Base-by-base conservation (phyloP, 2,888 invertebrate species). In the Rhynchonema sp. region DNA sequence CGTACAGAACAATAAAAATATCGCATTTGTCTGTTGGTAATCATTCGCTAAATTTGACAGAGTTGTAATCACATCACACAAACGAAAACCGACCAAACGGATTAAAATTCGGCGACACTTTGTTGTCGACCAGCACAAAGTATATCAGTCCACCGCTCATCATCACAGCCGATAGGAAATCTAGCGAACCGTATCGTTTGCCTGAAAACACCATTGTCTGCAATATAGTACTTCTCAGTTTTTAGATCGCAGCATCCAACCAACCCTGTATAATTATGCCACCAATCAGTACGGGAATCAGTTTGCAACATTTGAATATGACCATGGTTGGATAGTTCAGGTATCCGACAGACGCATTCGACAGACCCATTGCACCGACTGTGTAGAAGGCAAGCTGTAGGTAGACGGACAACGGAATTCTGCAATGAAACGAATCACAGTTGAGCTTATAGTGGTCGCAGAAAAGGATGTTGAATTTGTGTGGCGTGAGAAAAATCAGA, bases 261-360 rank as follows among this genome's bases (percentile, higher is more conserved):
- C 20, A 57, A 30, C 79, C 77, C 77, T 92, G 84, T 69, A 94
- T 91, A 57, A 94, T 71, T 65, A 92, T 86, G 66, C 91, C 88
- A 27, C 94, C 94, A 63, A 90, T 82, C 73, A 96, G 81, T 0
- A 94, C 94, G 0, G 94, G 94, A 67, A 94, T 88, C 0, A 94
- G 79, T 74, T 96, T 96, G 75, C 94, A 96, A 73, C 91, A 91
- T 74, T 94, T 94, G 73, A 96, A 96, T 68, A 94, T 92, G 53
- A 94, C 75, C 79, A 91, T 90, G 0, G 92, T 94, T 0, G 94
- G 92, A 75, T 92, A 96, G 75, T 94, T 96, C 20, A 96, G 79
- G 74, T 89, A 91, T 57, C 87, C 90, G 20, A 94, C 79, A 1
- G 92, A 88, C 2, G 90, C 82, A 75, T 96, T 96, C 1, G 92